Evolutionary conservation across 2,797 vertebrate genomes (phyloP).

Genomic region (Liasis olivaceus): DNA sequence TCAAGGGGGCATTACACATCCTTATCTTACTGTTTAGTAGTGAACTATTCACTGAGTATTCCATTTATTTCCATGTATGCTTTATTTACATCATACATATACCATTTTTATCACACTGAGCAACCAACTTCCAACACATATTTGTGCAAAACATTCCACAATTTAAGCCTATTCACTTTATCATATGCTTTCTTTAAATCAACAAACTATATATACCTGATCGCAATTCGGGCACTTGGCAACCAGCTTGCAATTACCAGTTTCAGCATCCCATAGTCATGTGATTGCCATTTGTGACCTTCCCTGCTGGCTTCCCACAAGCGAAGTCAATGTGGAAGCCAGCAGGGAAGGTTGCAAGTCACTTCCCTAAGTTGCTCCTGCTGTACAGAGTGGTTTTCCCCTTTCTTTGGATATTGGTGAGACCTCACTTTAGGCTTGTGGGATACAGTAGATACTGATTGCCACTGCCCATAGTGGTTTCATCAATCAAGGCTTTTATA

Average conservation of each 20-base stretch:
- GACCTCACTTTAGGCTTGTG: neutral
- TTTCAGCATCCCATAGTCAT: neutral
- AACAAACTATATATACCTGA: neutral
- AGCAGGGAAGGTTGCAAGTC: neutral
- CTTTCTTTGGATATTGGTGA: neutral
- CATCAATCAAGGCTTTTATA: neutral
- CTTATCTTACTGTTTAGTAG: no score
- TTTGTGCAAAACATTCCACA: no score
- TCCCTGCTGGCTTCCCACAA: neutral
- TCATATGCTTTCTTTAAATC: no score
- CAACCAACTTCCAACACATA: no score
- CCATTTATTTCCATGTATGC: no score
- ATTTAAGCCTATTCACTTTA: no score
- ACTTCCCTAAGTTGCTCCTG: neutral
- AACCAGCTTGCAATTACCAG: neutral
- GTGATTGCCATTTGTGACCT: neutral
- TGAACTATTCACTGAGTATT: no score
- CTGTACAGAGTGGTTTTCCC: neutral
- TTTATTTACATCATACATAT: no score
- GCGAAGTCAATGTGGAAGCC: neutral
- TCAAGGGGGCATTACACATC: no score
- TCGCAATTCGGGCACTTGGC: neutral
- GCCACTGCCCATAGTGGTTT: neutral
- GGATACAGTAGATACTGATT: neutral
- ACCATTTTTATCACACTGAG: no score